Percentiles rank a stretch among this genome's conserved stretches.
Evolutionary conservation across 2,888 invertebrate genomes (phyloP).

Genomic region (Troides helena): DNA sequence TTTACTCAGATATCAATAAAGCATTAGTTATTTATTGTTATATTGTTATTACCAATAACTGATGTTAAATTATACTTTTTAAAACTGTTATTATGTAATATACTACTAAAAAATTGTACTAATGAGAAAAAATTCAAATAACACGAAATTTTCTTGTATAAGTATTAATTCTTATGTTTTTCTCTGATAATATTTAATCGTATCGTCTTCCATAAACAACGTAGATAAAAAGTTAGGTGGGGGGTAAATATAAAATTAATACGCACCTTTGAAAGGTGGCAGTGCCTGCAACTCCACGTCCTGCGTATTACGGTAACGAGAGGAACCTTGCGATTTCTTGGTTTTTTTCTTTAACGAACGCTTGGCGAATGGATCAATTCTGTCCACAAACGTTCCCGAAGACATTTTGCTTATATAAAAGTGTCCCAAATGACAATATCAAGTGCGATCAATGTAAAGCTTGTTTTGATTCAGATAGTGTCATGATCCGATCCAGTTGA

Average conservation of each 20-base stretch:
- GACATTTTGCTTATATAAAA: constrained; percentile 81
- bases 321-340: constrained; percentile 99
- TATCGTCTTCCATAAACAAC: constrained; percentile 14
- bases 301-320: constrained; percentile 98
- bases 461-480: constrained; percentile 75
- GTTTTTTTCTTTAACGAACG: constrained; percentile 98
- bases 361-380: constrained; percentile 99
- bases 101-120: no score
- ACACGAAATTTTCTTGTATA: neutral
- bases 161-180: neutral
- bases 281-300: constrained; percentile 98
- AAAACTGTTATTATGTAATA: no score
- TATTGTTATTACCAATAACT: no score
- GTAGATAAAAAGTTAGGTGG: constrained; percentile 11
- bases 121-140: neutral
- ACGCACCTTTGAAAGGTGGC: constrained; percentile 97
- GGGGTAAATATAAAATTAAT: constrained; percentile 7
- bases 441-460: constrained; percentile 75
- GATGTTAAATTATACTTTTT: no score
- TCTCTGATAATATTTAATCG: constrained; percentile 13
- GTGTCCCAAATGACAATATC: constrained; percentile 76
- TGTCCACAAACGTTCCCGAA: constrained; percentile 97
- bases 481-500: constrained; percentile 77
- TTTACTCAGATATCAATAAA: no score
- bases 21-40: no score